Evolutionary conservation across 2,888 invertebrate genomes (phyloP).

Genomic region (Penaeus monodon): DNA sequence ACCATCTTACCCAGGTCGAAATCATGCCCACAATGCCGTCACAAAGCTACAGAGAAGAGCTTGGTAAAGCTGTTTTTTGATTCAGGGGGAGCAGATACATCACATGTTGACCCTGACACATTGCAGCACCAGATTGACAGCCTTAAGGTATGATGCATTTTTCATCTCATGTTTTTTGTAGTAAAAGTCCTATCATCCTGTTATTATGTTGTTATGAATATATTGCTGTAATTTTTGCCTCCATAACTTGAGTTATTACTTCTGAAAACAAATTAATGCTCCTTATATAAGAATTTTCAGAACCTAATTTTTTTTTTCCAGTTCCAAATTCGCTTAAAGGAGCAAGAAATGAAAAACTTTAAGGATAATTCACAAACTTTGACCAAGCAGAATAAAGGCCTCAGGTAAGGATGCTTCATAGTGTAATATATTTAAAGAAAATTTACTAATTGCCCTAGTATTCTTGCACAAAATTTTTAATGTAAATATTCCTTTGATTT

Average conservation of each 20-base stretch:
- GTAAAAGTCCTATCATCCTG: background rate
- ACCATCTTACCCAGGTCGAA: constrained; percentile 25
- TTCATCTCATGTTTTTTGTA: background rate
- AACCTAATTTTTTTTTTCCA: background rate
- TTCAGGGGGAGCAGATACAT: background rate
- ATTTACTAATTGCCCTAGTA: no score
- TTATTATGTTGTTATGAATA: background rate
- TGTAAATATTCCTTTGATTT: no score
- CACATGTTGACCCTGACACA: constrained; percentile 34
- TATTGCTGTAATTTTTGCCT: background rate
- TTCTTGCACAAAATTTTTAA: no score
- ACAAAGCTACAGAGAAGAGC: constrained; percentile 42
- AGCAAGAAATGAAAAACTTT: constrained; percentile 27
- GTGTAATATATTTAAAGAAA: background rate
- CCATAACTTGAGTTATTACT: background rate
- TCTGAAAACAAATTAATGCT: background rate
- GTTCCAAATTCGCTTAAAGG: constrained; percentile 32
- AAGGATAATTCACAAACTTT: background rate
- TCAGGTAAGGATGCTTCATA: constrained; percentile 3
- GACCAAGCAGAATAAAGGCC: constrained; percentile 21
- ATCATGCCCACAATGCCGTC: constrained; percentile 51
- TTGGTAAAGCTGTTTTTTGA: constrained; percentile 51
- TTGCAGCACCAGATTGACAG: constrained; percentile 32
- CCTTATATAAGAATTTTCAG: no score
- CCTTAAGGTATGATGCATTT: constrained; percentile 29